Base-by-base conservation (phyloP, 2,888 invertebrate species). In the Polydrusus pterygomalis region DNA sequence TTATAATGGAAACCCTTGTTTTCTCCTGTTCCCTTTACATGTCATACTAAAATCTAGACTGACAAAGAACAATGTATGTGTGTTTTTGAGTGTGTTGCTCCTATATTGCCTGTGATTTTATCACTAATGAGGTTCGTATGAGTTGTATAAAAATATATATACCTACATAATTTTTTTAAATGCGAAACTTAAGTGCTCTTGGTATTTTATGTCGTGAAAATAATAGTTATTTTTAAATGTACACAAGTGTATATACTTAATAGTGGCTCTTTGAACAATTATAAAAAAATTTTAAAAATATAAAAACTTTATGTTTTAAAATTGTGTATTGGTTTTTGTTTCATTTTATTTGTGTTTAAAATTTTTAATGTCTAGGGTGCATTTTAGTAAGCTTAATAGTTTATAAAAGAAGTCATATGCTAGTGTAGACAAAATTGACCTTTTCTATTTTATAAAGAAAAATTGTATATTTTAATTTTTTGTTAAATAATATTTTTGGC, bases 131-230 rank as follows among this genome's bases (percentile, higher is more conserved):
- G 86, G 84, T 86, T 85, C 84, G 85, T 86, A 85, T 64, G 51
- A 63, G 38, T 54, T 25, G 45, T 47, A 62, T 49, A 49, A 60
- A 40, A 84, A 79, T 81, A 81, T 81, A 81, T 78, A 77, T 73
- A 81, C n/a, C n/a, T 79, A 81, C 82, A 79, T 85, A 84, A 85
- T 84, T 83, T 85, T 84, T 86, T 85, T 86, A 85, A 85, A 82
- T 86, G 85, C 40, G 34, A 34, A 87, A 87, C 87, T 87, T 86
- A 88, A 88, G 87, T 88, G 88, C 88, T 88, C 87, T 87, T 87
- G 87, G 87, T 87, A 87, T 87, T 87, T 87, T 86, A 86, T 87
- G 87, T 87, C 86, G 86, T 86, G 85, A 68, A 71, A 79, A 81
- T 80, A 84, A 70, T 68, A 63, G 85, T 87, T 87, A 87, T 87